A percentile compares a stretch with the other conserved stretches of the same genome.
These are phyloP conservation scores for Thripadectes ignobilis DNA, from an alignment of 2,797 vertebrate genomes.

Conservation along the genomic window DNA sequence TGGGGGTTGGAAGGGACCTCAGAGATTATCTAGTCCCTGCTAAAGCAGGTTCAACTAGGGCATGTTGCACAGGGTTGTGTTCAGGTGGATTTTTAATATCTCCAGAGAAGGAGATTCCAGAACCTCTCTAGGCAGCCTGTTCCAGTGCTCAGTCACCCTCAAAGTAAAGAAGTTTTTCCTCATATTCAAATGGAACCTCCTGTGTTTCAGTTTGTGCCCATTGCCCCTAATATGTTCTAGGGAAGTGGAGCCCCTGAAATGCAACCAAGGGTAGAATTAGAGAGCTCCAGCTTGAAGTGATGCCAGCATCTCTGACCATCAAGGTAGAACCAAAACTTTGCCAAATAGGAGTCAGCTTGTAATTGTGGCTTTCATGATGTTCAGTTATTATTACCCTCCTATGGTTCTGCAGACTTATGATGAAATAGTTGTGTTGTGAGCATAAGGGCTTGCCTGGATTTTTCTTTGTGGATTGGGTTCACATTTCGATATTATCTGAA, in stretches of 20 bases:
- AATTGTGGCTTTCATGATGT: background rate
- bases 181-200: background rate
- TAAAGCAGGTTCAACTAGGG: background rate
- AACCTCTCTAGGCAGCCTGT: background rate
- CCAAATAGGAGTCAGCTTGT: background rate
- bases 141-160: accelerated
- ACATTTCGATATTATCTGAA: background rate
- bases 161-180: background rate
- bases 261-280: background rate
- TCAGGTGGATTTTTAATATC: background rate
- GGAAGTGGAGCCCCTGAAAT: background rate
- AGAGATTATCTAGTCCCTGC: background rate
- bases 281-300: background rate
- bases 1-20: background rate
- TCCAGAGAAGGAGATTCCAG: background rate
- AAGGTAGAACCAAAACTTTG: background rate
- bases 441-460: background rate
- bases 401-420: background rate
- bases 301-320: background rate
- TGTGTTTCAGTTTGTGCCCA: background rate
- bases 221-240: background rate
- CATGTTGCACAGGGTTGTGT: background rate
- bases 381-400: background rate
- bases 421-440: background rate
- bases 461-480: background rate